Conservation (phyloP, 53 echinoderm and acorn worm genomes). For the Luidia sarsii region DNA sequence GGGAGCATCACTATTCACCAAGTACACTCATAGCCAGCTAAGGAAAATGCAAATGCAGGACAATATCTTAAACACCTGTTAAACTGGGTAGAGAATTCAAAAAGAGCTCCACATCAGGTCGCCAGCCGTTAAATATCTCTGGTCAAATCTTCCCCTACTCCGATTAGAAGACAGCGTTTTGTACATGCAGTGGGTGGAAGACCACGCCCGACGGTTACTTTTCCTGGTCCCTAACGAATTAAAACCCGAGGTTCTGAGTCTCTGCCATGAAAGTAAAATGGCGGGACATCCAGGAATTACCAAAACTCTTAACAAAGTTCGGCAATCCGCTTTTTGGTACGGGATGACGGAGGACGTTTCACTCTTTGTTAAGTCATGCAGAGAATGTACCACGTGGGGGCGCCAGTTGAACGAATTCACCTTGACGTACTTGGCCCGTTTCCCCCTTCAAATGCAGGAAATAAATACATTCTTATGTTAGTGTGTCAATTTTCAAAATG, state of each 20-base stretch:
- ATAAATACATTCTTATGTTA: constrained; percentile 50
- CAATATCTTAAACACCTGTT: constrained; percentile 19
- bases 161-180: not conserved
- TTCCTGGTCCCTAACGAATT: not conserved
- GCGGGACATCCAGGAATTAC: no score
- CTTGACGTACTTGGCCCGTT: constrained; percentile 52
- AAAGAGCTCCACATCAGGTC: constrained; percentile 1
- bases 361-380: constrained; percentile 17
- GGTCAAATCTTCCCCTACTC: not conserved
- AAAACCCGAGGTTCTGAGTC: constrained; percentile 32
- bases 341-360: constrained; percentile 51
- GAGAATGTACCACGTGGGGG: constrained; percentile 47
- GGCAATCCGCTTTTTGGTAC: constrained; percentile 50
- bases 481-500: constrained; percentile 64
- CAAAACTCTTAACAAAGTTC: not conserved
- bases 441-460: constrained; percentile 37
- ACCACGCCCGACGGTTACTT: not conserved
- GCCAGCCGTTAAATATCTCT: constrained; percentile 1
- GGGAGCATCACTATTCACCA: no score
- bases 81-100: not conserved
- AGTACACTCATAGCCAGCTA: no score
- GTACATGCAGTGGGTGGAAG: not conserved
- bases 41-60: constrained; percentile 26
- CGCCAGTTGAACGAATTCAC: constrained; percentile 53
- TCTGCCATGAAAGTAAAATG: not conserved